Conservation (phyloP, 2,113 vertebrate genomes). For the Gopherus evgoodei region DNA sequence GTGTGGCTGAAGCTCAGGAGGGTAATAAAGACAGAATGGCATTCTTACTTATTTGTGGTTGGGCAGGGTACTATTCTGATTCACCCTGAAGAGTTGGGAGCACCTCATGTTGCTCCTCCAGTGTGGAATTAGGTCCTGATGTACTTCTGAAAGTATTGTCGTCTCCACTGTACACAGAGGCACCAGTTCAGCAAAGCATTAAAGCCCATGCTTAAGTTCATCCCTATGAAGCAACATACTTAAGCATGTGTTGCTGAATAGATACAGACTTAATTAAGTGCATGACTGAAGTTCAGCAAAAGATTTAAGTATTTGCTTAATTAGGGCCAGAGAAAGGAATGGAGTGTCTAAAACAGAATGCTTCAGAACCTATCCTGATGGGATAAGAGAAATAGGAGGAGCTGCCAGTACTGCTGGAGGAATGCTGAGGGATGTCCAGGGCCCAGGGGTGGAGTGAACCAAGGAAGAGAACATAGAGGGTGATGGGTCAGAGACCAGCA, state of each 20-base stretch:
- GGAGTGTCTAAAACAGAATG: neutral
- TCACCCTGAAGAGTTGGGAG: neutral
- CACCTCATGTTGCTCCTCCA: neutral
- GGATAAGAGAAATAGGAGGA: neutral
- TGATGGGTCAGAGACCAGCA: neutral
- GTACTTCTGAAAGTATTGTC: rapidly evolving
- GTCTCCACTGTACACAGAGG: neutral
- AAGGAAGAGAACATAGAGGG: neutral
- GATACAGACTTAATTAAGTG: neutral
- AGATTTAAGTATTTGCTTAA: neutral
- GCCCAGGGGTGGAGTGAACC: neutral
- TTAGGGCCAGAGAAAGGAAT: neutral
- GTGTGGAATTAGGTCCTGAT: neutral
- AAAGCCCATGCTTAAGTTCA: neutral
- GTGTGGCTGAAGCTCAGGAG: neutral
- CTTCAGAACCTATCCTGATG: neutral
- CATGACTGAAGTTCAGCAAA: neutral
- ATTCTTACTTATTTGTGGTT: neutral
- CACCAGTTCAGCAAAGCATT: neutral
- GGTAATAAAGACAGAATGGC: neutral
- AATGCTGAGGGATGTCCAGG: rapidly evolving
- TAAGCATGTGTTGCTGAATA: neutral
- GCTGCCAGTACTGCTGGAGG: rapidly evolving
- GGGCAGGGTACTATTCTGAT: neutral
- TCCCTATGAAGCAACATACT: neutral